These are phyloP conservation scores for Budorcas taxicolor DNA, from an alignment of 2,113 vertebrate species.

Conservation along the genomic window DNA sequence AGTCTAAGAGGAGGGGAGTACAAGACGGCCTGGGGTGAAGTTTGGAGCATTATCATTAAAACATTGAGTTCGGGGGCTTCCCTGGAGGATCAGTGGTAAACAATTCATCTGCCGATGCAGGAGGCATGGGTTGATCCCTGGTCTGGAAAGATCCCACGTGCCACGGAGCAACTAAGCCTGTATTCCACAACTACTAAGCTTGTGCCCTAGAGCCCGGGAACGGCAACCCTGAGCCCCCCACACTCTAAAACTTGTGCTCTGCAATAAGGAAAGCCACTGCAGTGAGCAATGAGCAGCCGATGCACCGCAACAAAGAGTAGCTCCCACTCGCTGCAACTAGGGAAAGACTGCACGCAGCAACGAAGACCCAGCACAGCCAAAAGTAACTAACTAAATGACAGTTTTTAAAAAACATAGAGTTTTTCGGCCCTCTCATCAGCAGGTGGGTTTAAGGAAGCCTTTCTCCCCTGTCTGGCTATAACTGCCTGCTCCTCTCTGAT, in stretches of 20 bases:
- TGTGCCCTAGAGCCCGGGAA: neutral
- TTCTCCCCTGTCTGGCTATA: neutral
- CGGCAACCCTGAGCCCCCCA: neutral
- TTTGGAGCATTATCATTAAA: too few species aligned
- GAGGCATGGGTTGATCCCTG: neutral
- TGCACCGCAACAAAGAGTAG: fast-evolving
- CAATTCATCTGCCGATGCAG: neutral
- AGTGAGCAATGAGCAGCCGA: neutral
- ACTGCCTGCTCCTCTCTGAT: neutral
- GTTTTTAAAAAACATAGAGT: neutral
- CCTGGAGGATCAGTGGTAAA: neutral
- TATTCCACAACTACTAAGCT: neutral
- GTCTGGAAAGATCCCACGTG: neutral
- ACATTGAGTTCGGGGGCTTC: neutral
- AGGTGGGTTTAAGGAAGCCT: neutral
- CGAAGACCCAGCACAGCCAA: neutral
- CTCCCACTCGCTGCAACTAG: neutral
- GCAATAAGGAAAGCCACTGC: neutral
- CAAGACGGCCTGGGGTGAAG: neutral
- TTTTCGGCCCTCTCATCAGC: neutral
- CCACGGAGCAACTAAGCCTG: neutral
- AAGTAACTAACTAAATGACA: neutral
- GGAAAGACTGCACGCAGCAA: neutral
- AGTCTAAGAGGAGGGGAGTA: neutral
- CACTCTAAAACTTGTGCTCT: neutral